phyloP scores from a whole-genome alignment of 30 jellyfish, hydroid and myxozoan species.

The Pseudorhiza aurosa region DNA sequence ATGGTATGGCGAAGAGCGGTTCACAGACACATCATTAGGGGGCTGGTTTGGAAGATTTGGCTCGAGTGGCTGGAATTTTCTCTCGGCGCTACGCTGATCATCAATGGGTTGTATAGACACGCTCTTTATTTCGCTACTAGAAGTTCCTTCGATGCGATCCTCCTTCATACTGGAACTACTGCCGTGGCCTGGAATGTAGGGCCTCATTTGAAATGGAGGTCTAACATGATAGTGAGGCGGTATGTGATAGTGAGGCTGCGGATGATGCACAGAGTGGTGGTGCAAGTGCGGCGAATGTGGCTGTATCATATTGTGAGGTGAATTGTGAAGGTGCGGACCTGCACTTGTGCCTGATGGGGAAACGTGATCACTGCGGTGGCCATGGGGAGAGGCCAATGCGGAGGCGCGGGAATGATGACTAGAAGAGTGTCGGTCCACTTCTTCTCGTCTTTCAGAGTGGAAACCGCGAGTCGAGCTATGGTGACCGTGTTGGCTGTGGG shows the following conservation, averaged over 20 bases:
- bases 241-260: conserved; percentile 73
- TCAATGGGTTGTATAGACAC: conserved; percentile 13
- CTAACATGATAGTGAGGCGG: conserved; percentile 63
- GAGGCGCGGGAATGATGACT: conserved; percentile 51
- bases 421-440: conserved; percentile 37
- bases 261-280: conserved; percentile 83
- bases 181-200: conserved; percentile 39
- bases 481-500: conserved; percentile 36
- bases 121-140: conserved; percentile 19
- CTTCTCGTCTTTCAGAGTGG: conserved; percentile 54
- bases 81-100: conserved; percentile 30
- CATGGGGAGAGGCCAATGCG: conserved; percentile 65
- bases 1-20: conserved; percentile 75
- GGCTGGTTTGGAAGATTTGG: conserved; percentile 42
- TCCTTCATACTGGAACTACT: conserved; percentile 17
- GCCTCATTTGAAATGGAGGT: conserved; percentile 65
- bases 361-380: conserved; percentile 56
- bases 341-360: conserved; percentile 39
- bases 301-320: conserved; percentile 53
- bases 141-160: conserved; percentile 52
- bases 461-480: conserved; percentile 36
- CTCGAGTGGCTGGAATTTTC: conserved; percentile 53
- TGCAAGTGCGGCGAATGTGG: conserved; percentile 64
- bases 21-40: conserved; percentile 27
- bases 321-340: conserved; percentile 36